Evolutionary conservation across 2,797 vertebrate species (phyloP), one percentile per base, ranked within the genome.

Genomic region (Rhinophrynus dorsalis): DNA sequence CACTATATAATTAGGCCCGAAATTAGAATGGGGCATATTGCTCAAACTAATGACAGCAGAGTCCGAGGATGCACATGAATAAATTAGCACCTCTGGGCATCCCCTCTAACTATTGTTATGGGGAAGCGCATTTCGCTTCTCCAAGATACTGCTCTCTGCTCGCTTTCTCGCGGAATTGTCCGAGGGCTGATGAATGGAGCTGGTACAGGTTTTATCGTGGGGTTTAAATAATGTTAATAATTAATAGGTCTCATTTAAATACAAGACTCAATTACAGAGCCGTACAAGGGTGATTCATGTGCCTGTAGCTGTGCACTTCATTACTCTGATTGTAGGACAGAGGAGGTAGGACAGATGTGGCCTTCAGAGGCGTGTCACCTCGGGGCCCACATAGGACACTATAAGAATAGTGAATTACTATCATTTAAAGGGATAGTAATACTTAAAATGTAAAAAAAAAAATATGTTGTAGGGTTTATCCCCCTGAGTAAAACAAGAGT

Each of bases 201-300:
- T 23, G 15, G 32, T 29, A 24, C 42, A 18, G 60, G 52, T 40
- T 58, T 72, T 72, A 72, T 72, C 61, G 47, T 26, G n/a, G 42
- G 52, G 50, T 72, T 72, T 72, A 72, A 58, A 72, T 72, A 72
- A 51, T 58, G 37, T 72, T 64, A 72, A 72, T 72, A 72, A 72
- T 72, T 72, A 42, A 72, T 72, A 33, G 51, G 5, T 21, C 52
- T 72, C 68, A 65, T 72, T 72, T 72, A 65, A 40, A 72, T 72
- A 72, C 68, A 65, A 65, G 51, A 56, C 68, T 63, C 59, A 38
- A 55, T 71, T 71, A 71, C 50, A 71, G 59, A 48, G 47, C 51
- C 23, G 51, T 50, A 65, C 32, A 12, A 29, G 68, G 54, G 38
- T 72, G 68, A 58, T 65, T 42, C 52, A 59, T 72, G 58, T 8